Evolutionary conservation across 2,888 invertebrate species (phyloP), one percentile per base, ranked within the genome.

Genomic region (Xestia xanthographa): DNA sequence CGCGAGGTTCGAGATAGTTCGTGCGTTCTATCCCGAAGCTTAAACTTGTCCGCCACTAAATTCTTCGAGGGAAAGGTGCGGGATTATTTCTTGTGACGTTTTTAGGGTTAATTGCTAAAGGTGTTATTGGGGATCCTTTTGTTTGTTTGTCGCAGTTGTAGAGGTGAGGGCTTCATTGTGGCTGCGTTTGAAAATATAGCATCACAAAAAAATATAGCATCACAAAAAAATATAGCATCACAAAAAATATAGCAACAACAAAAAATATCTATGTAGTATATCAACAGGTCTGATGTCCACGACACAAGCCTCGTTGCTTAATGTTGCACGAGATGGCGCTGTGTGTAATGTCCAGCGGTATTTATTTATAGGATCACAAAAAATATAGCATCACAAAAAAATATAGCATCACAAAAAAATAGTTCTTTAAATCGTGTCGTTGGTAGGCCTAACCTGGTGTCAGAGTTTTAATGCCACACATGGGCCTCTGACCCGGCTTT

Each of bases 1-100:
- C 90, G 91, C 79, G 84, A 87, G 88, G 84, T 83, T 87, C 76
- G 86, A 86, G 88, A 89, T 84, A 87, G 89, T 88, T 88, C 85
- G 82, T 89, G 87, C 86, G 87, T 89, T 87, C 86, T 89, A 86
- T 79, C 85, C 85, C 82, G 58, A 79, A 86, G 89, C 90, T 90
- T 89, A 84, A 87, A 89, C 84, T 90, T 89, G 86, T 87, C 86
- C 86, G 86, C 82, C 79, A 79, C 79, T 86, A 88, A 89, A 88
- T 88, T 85, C 87, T 85, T 86, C 80, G 78, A 72, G 71, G 80
- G 86, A 88, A 87, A 89, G 85, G 87, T 89, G 80, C 43, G 66
- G 88, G 86, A 81, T 87, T 87, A 87, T 82, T 82, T 77, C 71
- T 56, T 73, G 72, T 82, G 81, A 87, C 81, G 73, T 83, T 88